phyloP scores from a whole-genome alignment of 2,113 vertebrate species.

The Calypte anna region DNA sequence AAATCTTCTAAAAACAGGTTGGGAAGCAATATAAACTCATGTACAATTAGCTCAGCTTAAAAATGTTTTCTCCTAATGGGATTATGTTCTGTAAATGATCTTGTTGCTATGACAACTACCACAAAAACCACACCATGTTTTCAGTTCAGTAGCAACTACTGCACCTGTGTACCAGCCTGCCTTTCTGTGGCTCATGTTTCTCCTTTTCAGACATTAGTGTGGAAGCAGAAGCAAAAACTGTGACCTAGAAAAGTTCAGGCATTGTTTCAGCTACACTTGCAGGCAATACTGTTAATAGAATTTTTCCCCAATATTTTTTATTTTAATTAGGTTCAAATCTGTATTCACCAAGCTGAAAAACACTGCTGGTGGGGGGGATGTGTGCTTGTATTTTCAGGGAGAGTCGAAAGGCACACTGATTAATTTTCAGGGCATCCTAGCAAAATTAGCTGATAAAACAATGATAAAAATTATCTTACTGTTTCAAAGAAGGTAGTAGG shows the following conservation, averaged over 20 bases:
- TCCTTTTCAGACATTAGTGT: not conserved
- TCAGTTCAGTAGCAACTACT: constrained; percentile 60
- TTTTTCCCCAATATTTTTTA: not conserved
- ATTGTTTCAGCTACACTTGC: constrained; percentile 15
- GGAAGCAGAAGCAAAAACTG: constrained; percentile 3
- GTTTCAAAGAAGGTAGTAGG: not conserved
- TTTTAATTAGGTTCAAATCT: not conserved
- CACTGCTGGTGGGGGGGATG: not conserved
- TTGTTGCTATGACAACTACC: constrained; percentile 73
- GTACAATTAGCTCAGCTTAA: constrained; percentile 77
- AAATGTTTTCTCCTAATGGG: constrained; percentile 74
- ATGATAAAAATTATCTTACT: not conserved
- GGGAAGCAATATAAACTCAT: constrained; percentile 70
- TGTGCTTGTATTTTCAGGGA: not conserved
- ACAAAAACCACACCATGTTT: constrained; percentile 69
- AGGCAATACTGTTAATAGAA: not conserved
- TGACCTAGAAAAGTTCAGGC: constrained; percentile 46
- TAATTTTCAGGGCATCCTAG: not conserved
- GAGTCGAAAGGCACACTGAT: not conserved
- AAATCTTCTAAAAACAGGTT: constrained; percentile 71
- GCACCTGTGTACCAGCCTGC: constrained; percentile 74
- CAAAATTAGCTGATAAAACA: not conserved
- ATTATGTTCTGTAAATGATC: constrained; percentile 78
- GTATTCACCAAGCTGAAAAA: not conserved
- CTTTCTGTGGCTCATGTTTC: constrained; percentile 51